Evolutionary conservation across 2,888 invertebrate species (phyloP).

Genomic region (Macrosiphum euphorbiae): DNA sequence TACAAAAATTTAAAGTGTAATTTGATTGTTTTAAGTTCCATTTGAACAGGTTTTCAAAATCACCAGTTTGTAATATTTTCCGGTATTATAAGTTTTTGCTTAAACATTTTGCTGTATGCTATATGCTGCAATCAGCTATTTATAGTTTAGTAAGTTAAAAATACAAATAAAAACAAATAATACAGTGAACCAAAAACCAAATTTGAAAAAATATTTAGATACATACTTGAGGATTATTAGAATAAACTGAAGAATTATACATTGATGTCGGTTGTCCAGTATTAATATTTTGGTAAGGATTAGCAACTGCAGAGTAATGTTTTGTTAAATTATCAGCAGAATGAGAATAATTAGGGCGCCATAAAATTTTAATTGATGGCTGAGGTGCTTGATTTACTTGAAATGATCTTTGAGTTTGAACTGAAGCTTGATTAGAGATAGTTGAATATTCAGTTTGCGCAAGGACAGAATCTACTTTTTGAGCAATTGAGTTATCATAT

Average conservation of each 20-base stretch:
- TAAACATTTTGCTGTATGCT: background rate
- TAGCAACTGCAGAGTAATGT: conserved; percentile 35
- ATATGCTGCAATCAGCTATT: background rate
- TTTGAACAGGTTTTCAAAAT: background rate
- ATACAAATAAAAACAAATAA: background rate
- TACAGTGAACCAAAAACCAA: background rate
- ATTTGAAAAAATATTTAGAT: background rate
- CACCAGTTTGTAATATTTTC: background rate
- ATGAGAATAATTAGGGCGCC: conserved; percentile 45
- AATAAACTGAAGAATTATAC: conserved; percentile 56
- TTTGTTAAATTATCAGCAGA: conserved; percentile 55
- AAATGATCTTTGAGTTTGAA: conserved; percentile 69
- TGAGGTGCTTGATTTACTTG: conserved; percentile 69
- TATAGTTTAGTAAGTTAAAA: background rate
- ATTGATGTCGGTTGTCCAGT: conserved; percentile 55
- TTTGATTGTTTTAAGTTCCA: background rate
- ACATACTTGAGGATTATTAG: conserved; percentile 60
- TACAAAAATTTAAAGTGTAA: background rate
- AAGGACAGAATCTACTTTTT: conserved; percentile 57
- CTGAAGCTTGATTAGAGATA: conserved; percentile 42
- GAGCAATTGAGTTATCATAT: conserved; percentile 53
- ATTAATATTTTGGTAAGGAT: conserved; percentile 56
- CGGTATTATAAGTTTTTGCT: background rate
- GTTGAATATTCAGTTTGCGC: conserved; percentile 49
- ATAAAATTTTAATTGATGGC: conserved; percentile 66